Percentiles rank a stretch among this genome's conserved stretches.
These are phyloP conservation scores for Heteractis magnifica DNA, from an alignment of 92 coral and sea anemone species.

Conservation along the genomic window DNA sequence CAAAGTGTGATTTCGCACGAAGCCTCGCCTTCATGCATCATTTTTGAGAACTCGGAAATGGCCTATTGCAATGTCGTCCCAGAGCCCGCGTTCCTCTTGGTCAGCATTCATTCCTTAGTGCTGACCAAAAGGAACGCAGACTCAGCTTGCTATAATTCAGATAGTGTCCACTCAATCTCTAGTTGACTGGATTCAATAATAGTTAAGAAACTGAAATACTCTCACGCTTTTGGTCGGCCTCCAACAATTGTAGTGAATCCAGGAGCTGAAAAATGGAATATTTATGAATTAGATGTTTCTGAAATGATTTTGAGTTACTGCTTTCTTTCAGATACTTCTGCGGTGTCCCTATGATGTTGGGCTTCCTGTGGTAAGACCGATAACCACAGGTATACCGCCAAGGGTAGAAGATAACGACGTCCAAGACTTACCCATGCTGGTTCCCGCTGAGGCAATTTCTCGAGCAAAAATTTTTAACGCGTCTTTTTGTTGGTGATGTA, in stretches of 20 bases:
- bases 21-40: too few relatives aligned
- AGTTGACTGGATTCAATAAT: not conserved
- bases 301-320: too few relatives aligned
- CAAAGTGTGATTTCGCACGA: too few relatives aligned
- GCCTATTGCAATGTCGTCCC: too few relatives aligned
- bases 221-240: constrained; percentile 96
- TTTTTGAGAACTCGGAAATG: too few relatives aligned
- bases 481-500: constrained; percentile 90
- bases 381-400: not conserved
- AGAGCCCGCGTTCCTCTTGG: too few relatives aligned
- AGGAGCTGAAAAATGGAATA: constrained; percentile 68
- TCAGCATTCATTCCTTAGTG: too few relatives aligned
- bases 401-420: not conserved
- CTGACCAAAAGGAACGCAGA: too few relatives aligned
- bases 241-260: constrained; percentile 96
- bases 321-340: not conserved
- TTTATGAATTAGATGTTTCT: not conserved
- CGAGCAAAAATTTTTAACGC: constrained; percentile 85
- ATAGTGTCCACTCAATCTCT: not conserved
- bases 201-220: not conserved
- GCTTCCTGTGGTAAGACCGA: too few relatives aligned
- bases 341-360: not conserved
- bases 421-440: constrained; percentile 86
- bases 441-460: constrained; percentile 99
- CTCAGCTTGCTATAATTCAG: too few relatives aligned